Base-by-base conservation (phyloP, 2,113 vertebrate species). In the Girardinichthys multiradiatus region DNA sequence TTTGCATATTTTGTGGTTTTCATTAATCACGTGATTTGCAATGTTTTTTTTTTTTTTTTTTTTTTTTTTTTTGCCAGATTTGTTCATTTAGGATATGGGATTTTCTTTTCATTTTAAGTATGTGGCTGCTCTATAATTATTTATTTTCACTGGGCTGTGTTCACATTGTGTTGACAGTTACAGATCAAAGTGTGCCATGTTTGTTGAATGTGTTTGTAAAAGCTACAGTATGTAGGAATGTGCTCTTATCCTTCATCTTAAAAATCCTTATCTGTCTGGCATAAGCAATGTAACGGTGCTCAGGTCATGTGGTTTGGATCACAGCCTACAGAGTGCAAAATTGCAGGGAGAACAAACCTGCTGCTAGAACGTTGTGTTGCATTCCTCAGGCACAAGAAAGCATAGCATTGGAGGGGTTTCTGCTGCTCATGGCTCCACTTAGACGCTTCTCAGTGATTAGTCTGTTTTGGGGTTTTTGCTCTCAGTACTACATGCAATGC, bases 311-410 rank as follows among this genome's bases (percentile, higher is more conserved):
- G 79, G 74, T 88, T 87, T 87, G 66, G 86, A 80, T 82, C 5
- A 4, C 48, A 57, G 63, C 60, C 68, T 31, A 58, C 30, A 39
- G 80, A 76, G 76, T 79, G 45, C 63, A 64, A 89, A 87, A 82
- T 88, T 74, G 71, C 67, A 64, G 73, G 69, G 68, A 69, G 74
- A 90, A 77, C 75, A 45, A 84, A 87, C 35, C 72, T 31, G 61
- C 66, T 79, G 67, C 76, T 71, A 70, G 80, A 68, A 67, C 80
- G 68, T 80, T 72, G 83, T 76, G 82, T 61, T 79, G 81, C 85
- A 91, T 87, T 93, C 85, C 85, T 89, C 59, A 39, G 70, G 67
- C 77, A 90, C 76, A 81, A 62, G 72, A 73, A 79, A 90, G 73
- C 82, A 84, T 77, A 87, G 80, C 77, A 68, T 85, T 84, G 82